Conservation (phyloP, 2,113 vertebrate species). For the Bubo bubo region DNA sequence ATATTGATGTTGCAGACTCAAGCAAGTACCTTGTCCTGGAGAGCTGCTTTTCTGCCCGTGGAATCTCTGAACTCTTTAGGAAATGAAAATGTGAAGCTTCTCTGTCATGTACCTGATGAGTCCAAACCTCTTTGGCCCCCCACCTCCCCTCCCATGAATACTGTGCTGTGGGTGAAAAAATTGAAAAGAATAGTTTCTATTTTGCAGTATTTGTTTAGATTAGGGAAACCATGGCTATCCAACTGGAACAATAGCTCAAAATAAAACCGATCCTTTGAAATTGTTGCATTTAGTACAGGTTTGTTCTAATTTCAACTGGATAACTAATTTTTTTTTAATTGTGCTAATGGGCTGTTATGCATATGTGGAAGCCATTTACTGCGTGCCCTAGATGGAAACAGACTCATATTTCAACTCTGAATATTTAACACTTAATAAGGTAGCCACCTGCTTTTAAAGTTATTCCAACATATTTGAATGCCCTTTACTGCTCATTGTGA, state of each 20-base stretch:
- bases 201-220: background rate
- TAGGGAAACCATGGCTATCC: background rate
- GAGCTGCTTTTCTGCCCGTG: background rate
- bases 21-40: background rate
- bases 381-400: constrained; percentile 6
- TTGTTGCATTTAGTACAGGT: background rate
- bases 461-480: background rate
- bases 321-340: constrained; percentile 28
- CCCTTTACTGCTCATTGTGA: background rate
- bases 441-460: constrained; percentile 65
- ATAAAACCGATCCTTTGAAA: background rate
- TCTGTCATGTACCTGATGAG: background rate
- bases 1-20: background rate
- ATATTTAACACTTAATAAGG: constrained; percentile 66
- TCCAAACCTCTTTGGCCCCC: background rate
- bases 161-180: background rate
- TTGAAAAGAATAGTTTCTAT: background rate
- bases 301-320: constrained; percentile 26
- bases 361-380: constrained; percentile 58
- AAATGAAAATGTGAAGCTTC: background rate
- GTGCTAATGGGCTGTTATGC: constrained; percentile 51
- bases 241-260: background rate
- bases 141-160: background rate
- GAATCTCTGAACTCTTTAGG: background rate
- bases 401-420: constrained; percentile 27